Evolutionary conservation across 2,888 invertebrate species (phyloP).

Genomic region (Octodonta nipae): DNA sequence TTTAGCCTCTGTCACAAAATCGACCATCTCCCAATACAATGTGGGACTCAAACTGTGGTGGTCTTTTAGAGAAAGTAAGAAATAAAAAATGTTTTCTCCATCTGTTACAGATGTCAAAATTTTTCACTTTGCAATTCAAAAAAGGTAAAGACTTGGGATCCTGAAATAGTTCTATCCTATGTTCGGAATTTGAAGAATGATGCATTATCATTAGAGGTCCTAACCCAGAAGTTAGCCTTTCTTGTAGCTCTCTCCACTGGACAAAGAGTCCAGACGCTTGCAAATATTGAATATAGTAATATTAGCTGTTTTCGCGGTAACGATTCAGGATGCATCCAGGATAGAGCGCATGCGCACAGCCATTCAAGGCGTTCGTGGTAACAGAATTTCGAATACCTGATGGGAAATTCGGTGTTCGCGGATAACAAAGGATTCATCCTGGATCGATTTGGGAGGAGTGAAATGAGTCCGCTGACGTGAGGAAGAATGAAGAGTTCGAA

Average conservation of each 20-base stretch:
- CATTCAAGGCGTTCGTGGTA: too few relatives aligned
- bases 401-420: too few relatives aligned
- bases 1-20: slow-evolving; percentile 5
- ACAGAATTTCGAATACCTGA: too few relatives aligned
- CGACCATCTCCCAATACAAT: slow-evolving; percentile 9
- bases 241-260: neutral
- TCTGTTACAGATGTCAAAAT: neutral
- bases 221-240: neutral
- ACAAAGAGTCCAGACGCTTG: neutral
- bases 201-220: neutral
- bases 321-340: too few relatives aligned
- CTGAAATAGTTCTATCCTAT: neutral
- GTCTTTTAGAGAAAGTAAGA: slow-evolving; percentile 5
- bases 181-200: neutral
- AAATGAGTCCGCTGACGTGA: too few relatives aligned
- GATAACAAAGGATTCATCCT: too few relatives aligned
- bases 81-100: slow-evolving; percentile 1
- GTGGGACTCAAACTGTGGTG: slow-evolving; percentile 9
- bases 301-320: too few relatives aligned
- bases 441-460: too few relatives aligned
- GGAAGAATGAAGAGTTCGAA: too few relatives aligned
- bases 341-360: too few relatives aligned
- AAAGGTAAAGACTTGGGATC: neutral
- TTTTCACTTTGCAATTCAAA: too few relatives aligned
- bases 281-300: neutral